phyloP scores from a whole-genome alignment of 2,113 vertebrate genomes.

The Gymnarchus niloticus region DNA sequence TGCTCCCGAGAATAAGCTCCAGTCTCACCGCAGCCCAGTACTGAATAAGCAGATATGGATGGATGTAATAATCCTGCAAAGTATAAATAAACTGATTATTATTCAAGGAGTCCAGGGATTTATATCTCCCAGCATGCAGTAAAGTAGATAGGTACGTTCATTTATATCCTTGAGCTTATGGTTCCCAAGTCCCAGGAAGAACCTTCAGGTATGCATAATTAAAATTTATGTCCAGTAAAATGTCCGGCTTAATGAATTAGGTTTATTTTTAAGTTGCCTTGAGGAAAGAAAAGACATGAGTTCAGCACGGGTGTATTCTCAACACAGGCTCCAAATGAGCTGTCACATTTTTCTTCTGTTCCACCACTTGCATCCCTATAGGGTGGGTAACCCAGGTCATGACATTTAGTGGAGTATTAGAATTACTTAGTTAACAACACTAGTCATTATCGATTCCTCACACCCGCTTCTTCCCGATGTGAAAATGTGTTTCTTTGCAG shows the following conservation, averaged over 20 bases:
- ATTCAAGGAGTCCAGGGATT: neutral
- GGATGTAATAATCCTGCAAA: neutral
- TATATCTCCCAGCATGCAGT: neutral
- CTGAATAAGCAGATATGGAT: neutral
- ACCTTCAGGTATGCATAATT: neutral
- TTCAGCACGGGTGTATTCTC: neutral
- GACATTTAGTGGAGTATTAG: neutral
- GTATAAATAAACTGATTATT: neutral
- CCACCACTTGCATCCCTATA: neutral
- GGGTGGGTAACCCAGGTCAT: neutral
- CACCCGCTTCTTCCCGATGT: neutral
- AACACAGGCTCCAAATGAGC: neutral
- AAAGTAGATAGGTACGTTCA: neutral
- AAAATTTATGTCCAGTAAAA: neutral
- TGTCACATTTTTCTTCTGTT: neutral
- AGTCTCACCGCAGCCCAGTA: neutral
- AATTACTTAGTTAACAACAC: neutral
- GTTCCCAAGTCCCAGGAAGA: too few relatives aligned
- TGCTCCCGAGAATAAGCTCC: neutral
- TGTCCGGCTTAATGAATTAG: neutral
- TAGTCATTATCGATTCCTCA: neutral
- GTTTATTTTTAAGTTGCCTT: neutral
- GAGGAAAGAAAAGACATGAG: neutral
- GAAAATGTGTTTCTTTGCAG: too few relatives aligned
- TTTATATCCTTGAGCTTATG: neutral